phyloP scores from a whole-genome alignment of 2,113 vertebrate species.

The Oreochromis tanganicae region DNA sequence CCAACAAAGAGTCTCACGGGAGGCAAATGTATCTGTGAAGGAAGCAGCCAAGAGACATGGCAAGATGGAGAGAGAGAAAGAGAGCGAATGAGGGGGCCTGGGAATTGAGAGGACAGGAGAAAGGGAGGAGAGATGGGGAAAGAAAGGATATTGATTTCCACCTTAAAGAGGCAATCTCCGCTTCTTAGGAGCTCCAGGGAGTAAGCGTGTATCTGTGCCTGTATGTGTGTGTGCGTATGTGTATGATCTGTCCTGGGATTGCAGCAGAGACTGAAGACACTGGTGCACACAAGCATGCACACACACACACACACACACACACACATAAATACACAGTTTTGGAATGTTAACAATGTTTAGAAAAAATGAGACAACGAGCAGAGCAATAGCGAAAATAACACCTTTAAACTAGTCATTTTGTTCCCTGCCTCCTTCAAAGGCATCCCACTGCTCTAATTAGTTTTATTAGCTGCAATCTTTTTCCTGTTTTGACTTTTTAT shows the following conservation, averaged over 20 bases:
- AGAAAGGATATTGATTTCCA: conserved; percentile 70
- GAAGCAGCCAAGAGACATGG: conserved; percentile 3
- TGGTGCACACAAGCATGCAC: neutral
- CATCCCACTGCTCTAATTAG: neutral
- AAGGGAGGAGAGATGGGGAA: conserved; percentile 47
- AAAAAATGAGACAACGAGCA: neutral
- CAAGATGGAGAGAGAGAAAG: neutral
- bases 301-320: neutral
- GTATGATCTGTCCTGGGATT: conserved; percentile 21
- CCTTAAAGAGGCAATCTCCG: conserved; percentile 65
- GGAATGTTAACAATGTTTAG: conserved; percentile 6
- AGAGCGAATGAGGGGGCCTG: neutral
- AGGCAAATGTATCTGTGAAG: conserved; percentile 14
- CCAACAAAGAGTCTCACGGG: conserved; percentile 21
- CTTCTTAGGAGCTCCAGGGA: conserved; percentile 46
- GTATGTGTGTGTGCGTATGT: conserved; percentile 16
- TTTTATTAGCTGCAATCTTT: neutral
- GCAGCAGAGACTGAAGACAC: neutral
- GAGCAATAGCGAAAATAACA: neutral
- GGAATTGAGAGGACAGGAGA: conserved; percentile 58
- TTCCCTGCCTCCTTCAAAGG: neutral
- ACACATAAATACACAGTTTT: neutral
- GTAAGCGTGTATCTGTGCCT: conserved; percentile 5
- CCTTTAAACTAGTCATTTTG: neutral
- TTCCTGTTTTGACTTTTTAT: neutral